A percentile compares a stretch with the other conserved stretches of the same genome.
These are phyloP conservation scores for Punctoribates punctum DNA, from an alignment of 2,888 invertebrate genomes.

Conservation along the genomic window DNA sequence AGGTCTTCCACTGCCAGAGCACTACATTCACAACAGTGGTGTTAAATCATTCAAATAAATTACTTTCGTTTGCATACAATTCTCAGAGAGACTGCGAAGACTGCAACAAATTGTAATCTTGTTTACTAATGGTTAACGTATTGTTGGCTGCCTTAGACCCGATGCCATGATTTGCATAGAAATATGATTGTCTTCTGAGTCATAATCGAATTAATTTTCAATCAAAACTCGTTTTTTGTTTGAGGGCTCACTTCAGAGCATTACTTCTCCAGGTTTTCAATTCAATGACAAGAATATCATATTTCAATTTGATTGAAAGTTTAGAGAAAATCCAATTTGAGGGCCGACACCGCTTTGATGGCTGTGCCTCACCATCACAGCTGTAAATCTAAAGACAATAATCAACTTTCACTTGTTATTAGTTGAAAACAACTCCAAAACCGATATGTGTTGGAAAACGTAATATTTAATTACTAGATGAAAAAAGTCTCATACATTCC, in stretches of 20 bases:
- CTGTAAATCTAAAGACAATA: too few species aligned
- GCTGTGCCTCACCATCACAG: background rate
- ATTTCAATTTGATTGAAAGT: constrained; percentile 12
- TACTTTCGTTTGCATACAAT: constrained; percentile 7
- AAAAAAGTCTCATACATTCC: too few species aligned
- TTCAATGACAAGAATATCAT: constrained; percentile 21
- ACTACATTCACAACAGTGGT: background rate
- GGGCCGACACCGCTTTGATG: background rate
- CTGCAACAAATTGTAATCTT: constrained; percentile 18
- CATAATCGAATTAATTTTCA: constrained; percentile 18
- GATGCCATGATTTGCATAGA: constrained; percentile 4
- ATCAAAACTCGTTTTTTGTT: constrained; percentile 5
- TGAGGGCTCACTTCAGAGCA: background rate
- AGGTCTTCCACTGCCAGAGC: background rate
- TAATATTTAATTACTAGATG: too few species aligned
- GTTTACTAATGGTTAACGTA: constrained; percentile 8
- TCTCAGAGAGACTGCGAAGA: constrained; percentile 4
- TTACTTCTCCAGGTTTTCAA: background rate
- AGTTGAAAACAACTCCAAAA: too few species aligned
- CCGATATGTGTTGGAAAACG: too few species aligned
- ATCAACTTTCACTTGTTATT: too few species aligned
- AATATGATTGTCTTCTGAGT: constrained; percentile 13
- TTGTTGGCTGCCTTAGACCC: background rate
- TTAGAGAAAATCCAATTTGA: background rate
- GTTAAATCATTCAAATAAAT: constrained; percentile 33